A percentile compares a stretch with the other conserved stretches of the same genome.
Conservation (phyloP, 2,888 invertebrate species). For the Pollenia griseotomentosa region DNA sequence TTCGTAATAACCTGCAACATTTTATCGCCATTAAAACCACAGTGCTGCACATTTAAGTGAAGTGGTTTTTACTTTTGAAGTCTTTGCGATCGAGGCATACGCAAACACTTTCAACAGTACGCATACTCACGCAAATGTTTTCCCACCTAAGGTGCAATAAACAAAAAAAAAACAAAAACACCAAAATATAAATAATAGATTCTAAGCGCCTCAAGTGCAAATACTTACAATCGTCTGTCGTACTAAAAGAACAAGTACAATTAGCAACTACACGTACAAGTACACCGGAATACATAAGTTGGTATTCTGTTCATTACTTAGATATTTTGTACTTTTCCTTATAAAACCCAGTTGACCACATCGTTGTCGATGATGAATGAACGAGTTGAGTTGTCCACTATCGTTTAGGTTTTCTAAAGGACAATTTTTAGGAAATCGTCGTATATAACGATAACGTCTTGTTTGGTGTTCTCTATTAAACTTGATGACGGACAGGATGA, state of each 20-base stretch:
- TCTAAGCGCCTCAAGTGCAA: conserved; percentile 59
- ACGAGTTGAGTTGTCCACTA: too few species aligned
- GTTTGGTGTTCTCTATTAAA: too few species aligned
- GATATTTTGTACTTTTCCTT: neutral
- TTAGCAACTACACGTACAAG: conserved; percentile 29
- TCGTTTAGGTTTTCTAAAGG: too few species aligned
- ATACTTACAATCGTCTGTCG: conserved; percentile 16
- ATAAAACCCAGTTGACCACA: too few species aligned
- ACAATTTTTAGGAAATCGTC: too few species aligned
- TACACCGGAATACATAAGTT: neutral
- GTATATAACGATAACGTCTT: too few species aligned
- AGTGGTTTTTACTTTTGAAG: conserved; percentile 31
- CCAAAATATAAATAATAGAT: conserved; percentile 46
- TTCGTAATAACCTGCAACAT: too few species aligned
- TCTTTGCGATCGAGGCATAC: neutral
- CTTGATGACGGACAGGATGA: too few species aligned
- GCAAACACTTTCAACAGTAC: conserved; percentile 13
- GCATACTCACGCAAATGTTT: conserved; percentile 36
- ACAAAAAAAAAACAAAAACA: conserved; percentile 1
- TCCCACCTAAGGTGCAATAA: conserved; percentile 39
- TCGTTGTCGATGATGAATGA: too few species aligned
- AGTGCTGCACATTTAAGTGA: neutral
- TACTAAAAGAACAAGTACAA: conserved; percentile 50
- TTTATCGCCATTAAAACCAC: conserved; percentile 12
- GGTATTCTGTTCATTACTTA: neutral